Evolutionary conservation across 2,888 invertebrate species (phyloP), one percentile per base, ranked within the genome.

Genomic region (Meandrusa payeni): DNA sequence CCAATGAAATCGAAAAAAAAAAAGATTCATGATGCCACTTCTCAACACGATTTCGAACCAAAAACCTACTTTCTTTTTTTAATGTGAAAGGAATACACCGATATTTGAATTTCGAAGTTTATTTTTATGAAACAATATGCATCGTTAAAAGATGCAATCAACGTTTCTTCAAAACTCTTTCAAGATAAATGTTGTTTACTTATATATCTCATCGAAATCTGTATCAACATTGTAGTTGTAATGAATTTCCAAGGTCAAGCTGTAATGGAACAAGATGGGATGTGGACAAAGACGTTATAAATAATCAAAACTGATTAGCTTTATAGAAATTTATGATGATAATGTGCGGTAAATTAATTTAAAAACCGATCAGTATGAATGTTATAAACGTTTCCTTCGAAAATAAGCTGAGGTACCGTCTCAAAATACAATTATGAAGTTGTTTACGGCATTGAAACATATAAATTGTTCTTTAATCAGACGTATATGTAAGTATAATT

Each of bases 241-340:
- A 62, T 63, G 69, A 68, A 59, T 66, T 44, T 55, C 48, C 69
- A 73, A 76, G 73, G 72, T 54, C 68, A 56, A 56, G 60, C 64
- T 61, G 68, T 50, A 61, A 67, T 69, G 72, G 66, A 64, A 41
- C 69, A 64, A 69, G 61, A 64, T 60, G 69, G 47, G 50, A 38
- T 60, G 46, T 46, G 52, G 60, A 81, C 81, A 82, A 80, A 80
- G 78, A 62, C 70, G 54, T 66, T 69, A 59, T 66, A 61, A 55
- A 52, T 47, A 54, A 55, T 59, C 52, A 54, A 42, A 48, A 50
- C 56, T 48, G 46, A 50, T 57, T 54, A 58, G 64, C 51, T 68
- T 63, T 53, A 40, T 46, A 46, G 50, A 42, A 50, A 50, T 54
- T 48, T 50, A 46, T 42, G 29, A 33, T 36, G 45, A 45, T 47